Percentiles rank a stretch among this genome's conserved stretches.
phyloP scores from a whole-genome alignment of 2,113 vertebrate species.

The Trematomus loennbergii region DNA sequence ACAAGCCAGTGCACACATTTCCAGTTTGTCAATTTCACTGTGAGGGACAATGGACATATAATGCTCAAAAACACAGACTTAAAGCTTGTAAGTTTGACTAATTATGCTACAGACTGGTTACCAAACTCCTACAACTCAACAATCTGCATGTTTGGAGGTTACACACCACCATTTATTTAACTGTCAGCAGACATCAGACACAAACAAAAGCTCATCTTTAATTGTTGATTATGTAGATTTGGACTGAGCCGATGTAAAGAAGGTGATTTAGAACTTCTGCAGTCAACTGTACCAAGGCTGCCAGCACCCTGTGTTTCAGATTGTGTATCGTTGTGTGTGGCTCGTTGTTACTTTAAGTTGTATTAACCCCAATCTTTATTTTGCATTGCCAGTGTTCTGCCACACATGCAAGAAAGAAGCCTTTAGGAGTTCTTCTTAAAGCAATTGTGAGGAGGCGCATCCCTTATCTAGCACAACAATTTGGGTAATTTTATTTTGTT shows the following conservation, averaged over 20 bases:
- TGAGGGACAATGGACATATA: conserved; percentile 53
- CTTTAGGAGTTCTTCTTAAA: conserved; percentile 33
- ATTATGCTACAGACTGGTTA: conserved; percentile 32
- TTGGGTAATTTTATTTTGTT: conserved; percentile 48
- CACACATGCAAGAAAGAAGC: conserved; percentile 39
- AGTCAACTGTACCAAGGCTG: conserved; percentile 28
- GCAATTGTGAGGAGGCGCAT: conserved; percentile 22
- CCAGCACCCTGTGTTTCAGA: conserved; percentile 45
- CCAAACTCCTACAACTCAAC: conserved; percentile 21
- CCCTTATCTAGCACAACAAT: conserved; percentile 23
- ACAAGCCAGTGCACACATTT: conserved; percentile 38
- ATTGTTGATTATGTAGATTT: conserved; percentile 48
- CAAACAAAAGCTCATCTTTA: conserved; percentile 8
- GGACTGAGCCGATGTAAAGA: conserved; percentile 31
- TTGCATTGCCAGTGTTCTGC: conserved; percentile 56
- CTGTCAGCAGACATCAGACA: conserved; percentile 17
- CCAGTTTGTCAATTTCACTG: conserved; percentile 66
- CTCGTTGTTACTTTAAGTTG: conserved; percentile 52
- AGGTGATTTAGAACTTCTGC: conserved; percentile 26
- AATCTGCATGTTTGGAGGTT: conserved; percentile 56
- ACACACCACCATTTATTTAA: conserved; percentile 25
- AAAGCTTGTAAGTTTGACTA: conserved; percentile 47
- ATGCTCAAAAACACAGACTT: conserved; percentile 51
- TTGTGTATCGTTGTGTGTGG: conserved; percentile 49
- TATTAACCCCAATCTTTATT: conserved; percentile 42